These are phyloP conservation scores for Caerostris darwini DNA, from an alignment of 1,140 invertebrate species.

Conservation along the genomic window DNA sequence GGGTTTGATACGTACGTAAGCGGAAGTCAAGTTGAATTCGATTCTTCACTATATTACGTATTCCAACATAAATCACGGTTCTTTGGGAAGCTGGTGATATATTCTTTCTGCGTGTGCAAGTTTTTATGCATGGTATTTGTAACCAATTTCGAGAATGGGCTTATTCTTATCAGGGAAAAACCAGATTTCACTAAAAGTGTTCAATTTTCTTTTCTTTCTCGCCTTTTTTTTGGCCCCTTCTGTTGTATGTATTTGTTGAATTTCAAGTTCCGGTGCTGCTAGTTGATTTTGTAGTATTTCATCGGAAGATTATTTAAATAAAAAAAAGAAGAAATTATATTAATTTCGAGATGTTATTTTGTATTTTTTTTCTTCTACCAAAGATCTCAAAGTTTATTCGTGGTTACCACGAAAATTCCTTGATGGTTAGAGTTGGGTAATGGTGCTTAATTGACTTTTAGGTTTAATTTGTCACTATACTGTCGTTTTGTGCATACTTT, in stretches of 20 bases:
- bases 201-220: not conserved
- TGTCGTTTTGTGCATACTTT: too few species aligned
- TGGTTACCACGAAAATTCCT: too few species aligned
- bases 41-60: constrained; percentile 35
- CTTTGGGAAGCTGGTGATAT: not conserved
- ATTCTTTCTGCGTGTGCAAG: constrained; percentile 19
- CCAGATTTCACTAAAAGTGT: not conserved
- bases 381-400: too few species aligned
- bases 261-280: not conserved
- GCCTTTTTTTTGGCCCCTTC: not conserved
- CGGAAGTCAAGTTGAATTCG: constrained; percentile 26
- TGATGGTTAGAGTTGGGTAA: too few species aligned
- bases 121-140: constrained; percentile 40
- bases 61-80: constrained; percentile 2
- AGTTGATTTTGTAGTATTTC: not conserved
- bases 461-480: too few species aligned
- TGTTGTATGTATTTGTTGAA: not conserved
- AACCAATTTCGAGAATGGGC: constrained; percentile 23
- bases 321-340: too few species aligned
- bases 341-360: too few species aligned
- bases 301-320: too few species aligned
- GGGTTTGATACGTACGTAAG: constrained; percentile 17
- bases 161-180: constrained; percentile 28
- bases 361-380: too few species aligned
- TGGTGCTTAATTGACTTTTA: too few species aligned